Base-by-base conservation (phyloP, 2,113 vertebrate species). In the Tinamus guttatus region DNA sequence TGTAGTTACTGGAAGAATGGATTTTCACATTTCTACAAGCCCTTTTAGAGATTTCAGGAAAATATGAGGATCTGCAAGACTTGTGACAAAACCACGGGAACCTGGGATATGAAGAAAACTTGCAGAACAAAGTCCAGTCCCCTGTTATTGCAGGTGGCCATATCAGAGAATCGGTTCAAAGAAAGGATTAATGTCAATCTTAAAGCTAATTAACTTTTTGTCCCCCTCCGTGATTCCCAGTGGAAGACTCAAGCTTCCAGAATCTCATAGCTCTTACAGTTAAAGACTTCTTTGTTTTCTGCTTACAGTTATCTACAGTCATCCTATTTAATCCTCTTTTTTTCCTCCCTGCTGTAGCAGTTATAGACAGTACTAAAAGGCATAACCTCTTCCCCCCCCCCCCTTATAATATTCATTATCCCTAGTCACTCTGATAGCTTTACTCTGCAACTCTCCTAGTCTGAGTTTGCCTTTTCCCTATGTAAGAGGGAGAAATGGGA, bases 181-280 rank as follows among this genome's bases (percentile, higher is more conserved):
- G 94, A 86, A 56, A 94, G 80, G 65, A 94, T 94, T 92, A 93
- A 89, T 90, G 80, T 87, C 51, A 65, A 81, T 92, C 34, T 87
- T 89, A 93, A 90, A 97, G 71, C 95, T 92, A 96, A 97, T 97
- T 97, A 97, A 90, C 94, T 92, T 90, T 75, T 92, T 94, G 77
- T 69, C 81, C 54, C 54, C 90, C 38, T 0, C n/a, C n/a, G 0
- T 89, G 51, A 68, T 28, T 96, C 91, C 91, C 94, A 43, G 19
- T 71, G 88, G 90, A 77, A 94, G 24, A 81, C 11, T 73, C 59
- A 64, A 34, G 90, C 64, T 93, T 83, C 51, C 76, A 81, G 51
- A 32, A 75, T 86, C 69, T 95, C 18, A 0, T 68, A 86, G 71
- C 62, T 92, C 76, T 73, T 77, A 51, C 86, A 75, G 60, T 95